Evolutionary conservation across 2,113 vertebrate species (phyloP), one percentile per base, ranked within the genome.

Genomic region (Falcunculus frontatus): DNA sequence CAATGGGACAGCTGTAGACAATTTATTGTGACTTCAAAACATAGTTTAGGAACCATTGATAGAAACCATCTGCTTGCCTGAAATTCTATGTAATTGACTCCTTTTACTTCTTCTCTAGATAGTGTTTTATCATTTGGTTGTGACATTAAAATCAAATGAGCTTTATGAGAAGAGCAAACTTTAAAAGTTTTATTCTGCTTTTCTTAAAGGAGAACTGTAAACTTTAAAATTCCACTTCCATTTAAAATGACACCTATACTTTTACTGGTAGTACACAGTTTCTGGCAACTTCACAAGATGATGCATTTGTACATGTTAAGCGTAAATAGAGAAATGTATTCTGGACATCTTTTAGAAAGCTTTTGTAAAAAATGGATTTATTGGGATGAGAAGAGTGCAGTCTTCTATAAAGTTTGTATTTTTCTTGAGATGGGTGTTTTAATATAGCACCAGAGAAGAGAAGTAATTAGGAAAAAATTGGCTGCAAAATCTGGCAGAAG

Each of bases 21-120:
- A 96, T 96, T 96, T 95, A 78, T 95, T 95, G 91, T 95, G 93
- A 96, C 96, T 97, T 96, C 80, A 95, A 97, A 96, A 84, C 94
- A 90, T 52, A 84, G 86, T 95, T 97, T 97, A 81, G 86, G 84
- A 89, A 68, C 89, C 93, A 91, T 95, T 97, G 96, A 96, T 95
- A 78, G 93, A 95, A 95, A 94, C 95, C 93, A 96, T 93, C 93
- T 96, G 96, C 90, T 89, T 93, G 84, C 83, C 73, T 96, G 73
- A 96, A 87, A 94, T 92, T 87, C 88, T 84, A 1, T 96, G 88
- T 94, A 84, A 96, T 87, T 95, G 92, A 79, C 84, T 96, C 76
- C 60, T 90, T 93, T 96, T 95, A 82, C 90, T 92, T 95, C 64
- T 93, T 86, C 56, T 95, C 83, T 89, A 73, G 81, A 85, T 91